Evolutionary conservation across 2,888 invertebrate genomes (phyloP), one percentile per base, ranked within the genome.

Genomic region (Galerucella pusilla): DNA sequence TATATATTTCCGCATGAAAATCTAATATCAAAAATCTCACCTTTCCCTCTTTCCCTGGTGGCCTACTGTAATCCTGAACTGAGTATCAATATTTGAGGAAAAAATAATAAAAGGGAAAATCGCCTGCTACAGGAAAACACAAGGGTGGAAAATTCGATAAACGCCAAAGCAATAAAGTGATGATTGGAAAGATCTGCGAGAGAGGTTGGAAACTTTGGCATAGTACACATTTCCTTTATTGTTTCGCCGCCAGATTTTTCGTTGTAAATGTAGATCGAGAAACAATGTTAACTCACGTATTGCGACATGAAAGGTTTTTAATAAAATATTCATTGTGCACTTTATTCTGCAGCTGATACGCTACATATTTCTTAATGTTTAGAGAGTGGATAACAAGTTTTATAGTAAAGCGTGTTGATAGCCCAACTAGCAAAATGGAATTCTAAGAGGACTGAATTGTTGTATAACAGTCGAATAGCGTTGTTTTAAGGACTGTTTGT

Each of bases 211-310:
- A 71, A 66, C 65, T 71, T 28, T 49, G 73, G 73, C 74, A 75
- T 76, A 73, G 71, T 78, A 66, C 67, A 75, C 78, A 78, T 75
- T 75, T 72, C 46, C 75, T 14, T 72, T 72, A 73, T 77, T 83
- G 81, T 92, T 93, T 80, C 93, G 98, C 20, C 20, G 71, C 57
- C 66, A 72, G 72, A 72, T 72, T 72, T 72, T 67, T 16, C 54
- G 25, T 3, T 28, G 9, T 20, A 11, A 11, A 52, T 42, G 16
- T 49, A 70, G 49, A 63, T 60, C 28, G 14, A 70, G 52, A 70
- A 49, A 70, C 45, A 70, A 35, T 25, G 11, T 65, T 64, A 35
- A 54, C 0, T 25, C 16, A 68, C 49, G 6, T 7, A 35, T 7
- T 35, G 7, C 7, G 35, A 35, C 35, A 35, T 35, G 5, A 35